phyloP scores from a whole-genome alignment of 2,888 invertebrate genomes.

The Hipparchia semele region DNA sequence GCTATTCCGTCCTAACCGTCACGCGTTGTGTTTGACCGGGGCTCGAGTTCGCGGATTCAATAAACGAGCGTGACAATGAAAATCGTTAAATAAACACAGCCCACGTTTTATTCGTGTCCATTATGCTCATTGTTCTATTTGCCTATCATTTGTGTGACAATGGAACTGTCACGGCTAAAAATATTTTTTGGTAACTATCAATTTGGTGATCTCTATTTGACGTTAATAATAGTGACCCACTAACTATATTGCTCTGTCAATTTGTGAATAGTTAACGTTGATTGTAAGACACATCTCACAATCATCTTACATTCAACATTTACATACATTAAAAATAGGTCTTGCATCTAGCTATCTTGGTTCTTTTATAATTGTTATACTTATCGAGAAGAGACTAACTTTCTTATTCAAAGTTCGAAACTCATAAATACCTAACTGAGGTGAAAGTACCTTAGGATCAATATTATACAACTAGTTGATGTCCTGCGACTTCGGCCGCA shows the following conservation, averaged over 20 bases:
- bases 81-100: constrained; percentile 33
- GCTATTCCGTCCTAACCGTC: not conserved
- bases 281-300: not conserved
- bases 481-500: too few relatives aligned
- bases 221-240: constrained; percentile 14
- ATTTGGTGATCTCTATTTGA: constrained; percentile 26
- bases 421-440: too few relatives aligned
- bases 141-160: constrained; percentile 29
- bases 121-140: constrained; percentile 35
- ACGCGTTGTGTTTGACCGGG: not conserved
- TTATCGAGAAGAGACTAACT: too few relatives aligned
- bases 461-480: too few relatives aligned
- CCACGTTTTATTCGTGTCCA: constrained; percentile 32
- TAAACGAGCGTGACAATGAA: constrained; percentile 36
- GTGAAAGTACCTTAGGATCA: too few relatives aligned
- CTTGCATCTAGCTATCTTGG: too few relatives aligned
- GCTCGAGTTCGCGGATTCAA: constrained; percentile 23
- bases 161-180: constrained; percentile 33
- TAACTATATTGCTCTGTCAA: not conserved
- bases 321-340: too few relatives aligned
- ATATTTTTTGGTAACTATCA: constrained; percentile 25
- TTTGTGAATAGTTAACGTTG: constrained; percentile 10
- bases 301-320: too few relatives aligned
- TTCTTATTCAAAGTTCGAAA: too few relatives aligned
- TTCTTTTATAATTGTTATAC: too few relatives aligned